phyloP scores from a whole-genome alignment of 2,113 vertebrate genomes.

The Morone saxatilis region DNA sequence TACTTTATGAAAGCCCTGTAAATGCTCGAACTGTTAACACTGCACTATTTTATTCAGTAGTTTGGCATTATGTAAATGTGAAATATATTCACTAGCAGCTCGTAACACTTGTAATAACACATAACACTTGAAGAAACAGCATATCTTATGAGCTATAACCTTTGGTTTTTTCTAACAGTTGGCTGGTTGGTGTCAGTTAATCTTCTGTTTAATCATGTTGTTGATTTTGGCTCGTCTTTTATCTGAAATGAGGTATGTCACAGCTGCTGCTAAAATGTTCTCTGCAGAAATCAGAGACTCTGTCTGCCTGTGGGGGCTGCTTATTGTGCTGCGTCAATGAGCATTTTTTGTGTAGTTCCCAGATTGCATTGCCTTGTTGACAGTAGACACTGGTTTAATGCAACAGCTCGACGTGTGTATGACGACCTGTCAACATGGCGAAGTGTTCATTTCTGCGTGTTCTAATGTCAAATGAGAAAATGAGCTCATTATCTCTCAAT shows the following conservation, averaged over 20 bases:
- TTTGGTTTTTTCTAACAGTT: constrained; percentile 59
- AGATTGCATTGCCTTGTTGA: constrained; percentile 65
- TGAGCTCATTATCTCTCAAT: constrained; percentile 73
- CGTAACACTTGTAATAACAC: constrained; percentile 67
- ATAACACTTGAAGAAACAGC: constrained; percentile 51
- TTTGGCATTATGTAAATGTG: constrained; percentile 59
- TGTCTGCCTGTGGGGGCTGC: constrained; percentile 54
- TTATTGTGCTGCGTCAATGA: constrained; percentile 66
- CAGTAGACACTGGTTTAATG: constrained; percentile 55
- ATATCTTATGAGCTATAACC: constrained; percentile 62
- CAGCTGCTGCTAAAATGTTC: constrained; percentile 69
- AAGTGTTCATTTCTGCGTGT: constrained; percentile 64
- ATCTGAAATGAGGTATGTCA: constrained; percentile 77
- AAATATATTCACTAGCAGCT: constrained; percentile 51
- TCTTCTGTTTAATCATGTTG: constrained; percentile 79
- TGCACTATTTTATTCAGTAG: constrained; percentile 54
- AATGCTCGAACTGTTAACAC: constrained; percentile 62
- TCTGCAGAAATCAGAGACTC: constrained; percentile 55
- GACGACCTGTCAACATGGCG: constrained; percentile 64
- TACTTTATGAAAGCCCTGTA: constrained; percentile 49
- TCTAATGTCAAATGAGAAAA: constrained; percentile 62
- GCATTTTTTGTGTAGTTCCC: constrained; percentile 46
- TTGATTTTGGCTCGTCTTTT: constrained; percentile 76
- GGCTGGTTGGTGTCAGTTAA: constrained; percentile 71
- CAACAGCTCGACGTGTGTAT: constrained; percentile 18